Conservation (phyloP, 2,888 invertebrate species). For the Lycocerus yunnanus region DNA sequence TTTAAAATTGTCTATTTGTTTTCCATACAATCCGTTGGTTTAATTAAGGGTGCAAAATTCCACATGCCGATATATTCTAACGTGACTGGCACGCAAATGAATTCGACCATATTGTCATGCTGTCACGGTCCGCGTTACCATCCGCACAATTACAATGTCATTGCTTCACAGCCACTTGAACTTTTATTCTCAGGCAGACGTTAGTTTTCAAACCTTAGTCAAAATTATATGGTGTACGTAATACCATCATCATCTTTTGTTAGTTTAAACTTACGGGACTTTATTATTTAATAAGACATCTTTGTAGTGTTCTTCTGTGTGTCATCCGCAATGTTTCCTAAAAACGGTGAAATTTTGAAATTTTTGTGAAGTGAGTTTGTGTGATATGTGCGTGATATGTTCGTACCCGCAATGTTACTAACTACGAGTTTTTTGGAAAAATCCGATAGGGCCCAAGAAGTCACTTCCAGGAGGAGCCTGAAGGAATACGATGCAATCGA, state of each 20-base stretch:
- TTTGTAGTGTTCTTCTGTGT: not conserved
- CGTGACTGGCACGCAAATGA: conserved; percentile 45
- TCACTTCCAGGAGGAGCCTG: not conserved
- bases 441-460: conserved; percentile 38
- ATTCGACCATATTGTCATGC: conserved; percentile 56
- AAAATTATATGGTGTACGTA: conserved; percentile 6
- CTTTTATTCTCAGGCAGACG: conserved; percentile 24
- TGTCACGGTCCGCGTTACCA: conserved; percentile 45
- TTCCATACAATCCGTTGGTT: not conserved
- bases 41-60: not conserved
- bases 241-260: not conserved
- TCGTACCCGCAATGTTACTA: conserved; percentile 42
- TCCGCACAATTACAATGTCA: conserved; percentile 52
- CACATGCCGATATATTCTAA: conserved; percentile 24
- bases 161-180: conserved; percentile 28
- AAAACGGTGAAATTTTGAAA: not conserved
- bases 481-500: conserved; percentile 47
- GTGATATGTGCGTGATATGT: conserved; percentile 30
- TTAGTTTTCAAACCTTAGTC: conserved; percentile 18
- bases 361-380: not conserved
- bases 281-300: not conserved
- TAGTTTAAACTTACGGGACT: not conserved
- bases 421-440: conserved; percentile 46
- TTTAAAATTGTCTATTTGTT: not conserved
- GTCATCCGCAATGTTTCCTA: not conserved